These are phyloP conservation scores for Proales similis DNA, from an alignment of 1,140 invertebrate genomes.

Conservation along the genomic window DNA sequence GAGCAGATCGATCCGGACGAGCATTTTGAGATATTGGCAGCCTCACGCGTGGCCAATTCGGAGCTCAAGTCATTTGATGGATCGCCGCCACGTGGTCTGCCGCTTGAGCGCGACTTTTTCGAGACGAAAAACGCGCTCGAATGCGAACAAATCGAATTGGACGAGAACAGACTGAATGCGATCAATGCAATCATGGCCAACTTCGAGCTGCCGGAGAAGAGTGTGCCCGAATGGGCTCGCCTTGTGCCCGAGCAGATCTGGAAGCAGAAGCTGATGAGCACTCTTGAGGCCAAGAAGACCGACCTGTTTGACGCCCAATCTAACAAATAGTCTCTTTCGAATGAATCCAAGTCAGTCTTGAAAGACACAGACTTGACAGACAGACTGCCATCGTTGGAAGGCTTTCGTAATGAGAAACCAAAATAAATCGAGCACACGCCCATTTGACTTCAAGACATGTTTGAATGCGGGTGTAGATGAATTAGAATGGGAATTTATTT, in stretches of 20 bases:
- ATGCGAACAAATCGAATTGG: constrained; percentile 23
- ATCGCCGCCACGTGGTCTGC: background rate
- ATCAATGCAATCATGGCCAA: constrained; percentile 20
- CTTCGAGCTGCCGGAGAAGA: constrained; percentile 18
- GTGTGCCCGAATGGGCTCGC: constrained; percentile 27
- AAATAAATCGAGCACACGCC: too few species aligned
- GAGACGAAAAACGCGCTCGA: constrained; percentile 20
- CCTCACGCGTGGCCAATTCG: background rate
- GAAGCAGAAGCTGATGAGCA: constrained; percentile 27
- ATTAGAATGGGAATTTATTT: too few species aligned
- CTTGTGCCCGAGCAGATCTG: constrained; percentile 28
- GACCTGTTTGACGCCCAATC: constrained; percentile 17
- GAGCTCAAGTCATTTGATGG: background rate
- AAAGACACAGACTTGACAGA: too few species aligned
- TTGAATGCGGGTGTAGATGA: too few species aligned
- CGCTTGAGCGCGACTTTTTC: constrained; percentile 19
- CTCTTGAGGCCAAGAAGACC: constrained; percentile 35
- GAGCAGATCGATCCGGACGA: constrained; percentile 30
- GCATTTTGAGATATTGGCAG: constrained; percentile 24
- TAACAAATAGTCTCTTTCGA: too few species aligned
- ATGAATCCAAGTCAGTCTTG: too few species aligned
- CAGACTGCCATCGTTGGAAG: too few species aligned
- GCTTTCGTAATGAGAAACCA: too few species aligned
- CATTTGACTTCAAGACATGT: too few species aligned
- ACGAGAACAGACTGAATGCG: constrained; percentile 12